phyloP scores from a whole-genome alignment of 2,888 invertebrate genomes.

The Eubasilissa splendida region DNA sequence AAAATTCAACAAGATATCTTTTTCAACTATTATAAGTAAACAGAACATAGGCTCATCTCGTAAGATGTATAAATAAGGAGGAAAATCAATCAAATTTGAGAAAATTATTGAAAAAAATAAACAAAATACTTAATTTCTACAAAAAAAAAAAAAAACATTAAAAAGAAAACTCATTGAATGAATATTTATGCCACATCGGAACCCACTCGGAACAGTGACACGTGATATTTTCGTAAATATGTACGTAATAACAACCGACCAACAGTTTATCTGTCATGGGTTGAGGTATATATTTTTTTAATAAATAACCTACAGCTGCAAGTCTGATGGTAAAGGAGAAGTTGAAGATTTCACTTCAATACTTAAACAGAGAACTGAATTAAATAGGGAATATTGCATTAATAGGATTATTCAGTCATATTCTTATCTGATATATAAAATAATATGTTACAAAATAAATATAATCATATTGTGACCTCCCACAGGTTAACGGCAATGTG shows the following conservation, averaged over 20 bases:
- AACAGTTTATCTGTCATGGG: no score
- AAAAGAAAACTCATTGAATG: no score
- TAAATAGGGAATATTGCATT: no score
- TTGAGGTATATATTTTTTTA: no score
- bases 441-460: background rate
- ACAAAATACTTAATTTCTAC: conserved; percentile 32
- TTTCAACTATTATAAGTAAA: conserved; percentile 51
- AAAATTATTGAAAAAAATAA: conserved; percentile 19
- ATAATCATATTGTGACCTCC: conserved; percentile 24
- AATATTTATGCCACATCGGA: conserved; percentile 15
- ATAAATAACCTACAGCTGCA: no score
- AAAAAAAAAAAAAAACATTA: background rate
- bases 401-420: no score
- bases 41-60: conserved; percentile 33
- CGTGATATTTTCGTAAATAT: no score
- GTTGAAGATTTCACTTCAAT: no score
- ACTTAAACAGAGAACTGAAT: no score
- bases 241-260: no score
- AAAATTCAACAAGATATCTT: conserved; percentile 57
- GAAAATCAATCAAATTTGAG: conserved; percentile 13
- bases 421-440: no score
- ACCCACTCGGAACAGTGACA: background rate
- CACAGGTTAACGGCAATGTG: background rate
- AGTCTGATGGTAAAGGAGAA: no score
- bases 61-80: conserved; percentile 27